Conservation (phyloP, 2,797 vertebrate genomes). For the Clarias laeviceps region DNA sequence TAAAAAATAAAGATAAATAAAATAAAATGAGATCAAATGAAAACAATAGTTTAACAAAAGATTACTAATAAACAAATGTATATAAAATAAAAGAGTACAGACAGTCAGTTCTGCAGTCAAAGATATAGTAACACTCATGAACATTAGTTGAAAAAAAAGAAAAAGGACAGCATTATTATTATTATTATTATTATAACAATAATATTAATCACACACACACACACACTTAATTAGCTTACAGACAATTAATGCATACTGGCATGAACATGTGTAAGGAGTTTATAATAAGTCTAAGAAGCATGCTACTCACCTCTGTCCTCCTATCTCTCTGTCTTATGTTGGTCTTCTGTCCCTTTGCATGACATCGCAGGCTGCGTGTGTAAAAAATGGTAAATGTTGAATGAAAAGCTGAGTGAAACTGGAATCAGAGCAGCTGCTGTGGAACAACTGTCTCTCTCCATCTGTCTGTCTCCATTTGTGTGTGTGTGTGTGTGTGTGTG, state of each 20-base stretch:
- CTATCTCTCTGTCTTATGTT: neutral
- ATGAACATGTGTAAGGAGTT: neutral
- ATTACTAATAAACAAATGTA: too few species aligned
- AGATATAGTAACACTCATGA: too few species aligned
- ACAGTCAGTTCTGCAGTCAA: too few species aligned
- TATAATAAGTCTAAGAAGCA: neutral
- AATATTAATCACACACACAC: neutral
- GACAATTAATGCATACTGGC: too few species aligned
- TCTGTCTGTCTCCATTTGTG: slow-evolving; percentile 11
- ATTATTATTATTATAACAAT: too few species aligned
- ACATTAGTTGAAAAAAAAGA: too few species aligned
- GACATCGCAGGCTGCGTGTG: neutral
- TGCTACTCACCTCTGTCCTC: too few species aligned
- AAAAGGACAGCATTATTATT: too few species aligned
- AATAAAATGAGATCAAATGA: too few species aligned
- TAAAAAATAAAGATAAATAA: too few species aligned
- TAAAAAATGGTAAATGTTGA: slow-evolving; percentile 4
- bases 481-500: neutral
- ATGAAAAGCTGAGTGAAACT: slow-evolving; percentile 3
- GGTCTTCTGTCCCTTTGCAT: neutral
- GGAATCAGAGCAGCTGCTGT: slow-evolving; percentile 20
- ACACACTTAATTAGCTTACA: neutral
- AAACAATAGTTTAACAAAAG: too few species aligned
- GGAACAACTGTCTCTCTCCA: slow-evolving; percentile 26
- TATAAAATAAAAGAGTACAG: too few species aligned